These are phyloP conservation scores for Eudyptes chrysolophus DNA, from an alignment of 2,113 vertebrate genomes.

Conservation along the genomic window DNA sequence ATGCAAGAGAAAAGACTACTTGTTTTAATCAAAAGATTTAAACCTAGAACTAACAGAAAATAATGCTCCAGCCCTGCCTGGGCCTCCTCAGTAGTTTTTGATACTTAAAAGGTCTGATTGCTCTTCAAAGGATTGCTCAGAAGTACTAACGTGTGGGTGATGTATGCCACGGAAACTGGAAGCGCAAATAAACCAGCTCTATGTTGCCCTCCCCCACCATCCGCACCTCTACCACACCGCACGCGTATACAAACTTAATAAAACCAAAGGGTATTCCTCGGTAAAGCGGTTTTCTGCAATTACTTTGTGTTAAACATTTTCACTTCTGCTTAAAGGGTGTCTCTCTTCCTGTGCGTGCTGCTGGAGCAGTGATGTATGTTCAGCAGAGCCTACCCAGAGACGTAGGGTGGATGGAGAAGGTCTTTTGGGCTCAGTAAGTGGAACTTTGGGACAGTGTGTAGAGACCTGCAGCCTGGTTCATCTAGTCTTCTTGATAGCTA, in stretches of 20 bases:
- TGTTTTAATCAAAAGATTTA: background rate
- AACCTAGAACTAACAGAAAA: background rate
- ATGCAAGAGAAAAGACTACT: background rate
- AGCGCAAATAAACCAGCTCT: background rate
- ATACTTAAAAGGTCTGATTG: background rate
- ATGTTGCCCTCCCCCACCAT: background rate
- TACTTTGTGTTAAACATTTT: constrained; percentile 15
- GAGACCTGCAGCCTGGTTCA: background rate
- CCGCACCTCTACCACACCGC: background rate
- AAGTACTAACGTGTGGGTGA: background rate
- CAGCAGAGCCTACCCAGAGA: background rate
- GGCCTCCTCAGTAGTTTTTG: background rate
- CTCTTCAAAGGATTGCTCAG: constrained; percentile 15
- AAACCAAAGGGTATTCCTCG: constrained; percentile 64
- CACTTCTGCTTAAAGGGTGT: constrained; percentile 22
- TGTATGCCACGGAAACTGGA: background rate
- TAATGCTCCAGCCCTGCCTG: background rate
- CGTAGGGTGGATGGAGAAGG: fast-evolving
- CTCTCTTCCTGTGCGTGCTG: background rate
- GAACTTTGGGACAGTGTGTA: background rate
- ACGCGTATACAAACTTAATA: background rate
- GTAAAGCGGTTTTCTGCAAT: constrained; percentile 55
- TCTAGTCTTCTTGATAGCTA: fast-evolving
- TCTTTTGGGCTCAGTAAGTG: background rate
- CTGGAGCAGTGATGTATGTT: background rate